Evolutionary conservation across 2,797 vertebrate species (phyloP).

Genomic region (Enteromius radiatus): DNA sequence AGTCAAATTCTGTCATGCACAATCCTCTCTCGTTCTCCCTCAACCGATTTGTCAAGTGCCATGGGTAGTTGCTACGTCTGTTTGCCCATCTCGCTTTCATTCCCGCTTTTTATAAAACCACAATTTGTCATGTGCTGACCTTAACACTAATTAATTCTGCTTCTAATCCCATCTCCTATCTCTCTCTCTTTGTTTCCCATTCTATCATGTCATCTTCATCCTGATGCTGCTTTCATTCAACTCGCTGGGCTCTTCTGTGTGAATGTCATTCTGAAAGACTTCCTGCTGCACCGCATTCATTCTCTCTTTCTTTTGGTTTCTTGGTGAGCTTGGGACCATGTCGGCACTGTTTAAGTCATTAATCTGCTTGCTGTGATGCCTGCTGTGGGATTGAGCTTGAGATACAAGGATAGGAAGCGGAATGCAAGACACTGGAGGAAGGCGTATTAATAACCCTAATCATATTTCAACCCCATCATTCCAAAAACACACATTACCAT

Average conservation of each 20-base stretch:
- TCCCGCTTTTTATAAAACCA: slow-evolving; percentile 56
- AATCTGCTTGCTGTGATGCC: slow-evolving; percentile 46
- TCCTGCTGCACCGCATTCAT: slow-evolving; percentile 46
- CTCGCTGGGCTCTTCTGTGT: slow-evolving; percentile 32
- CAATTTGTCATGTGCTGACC: slow-evolving; percentile 56
- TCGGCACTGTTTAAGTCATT: slow-evolving; percentile 62
- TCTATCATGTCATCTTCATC: slow-evolving; percentile 67
- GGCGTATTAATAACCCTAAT: slow-evolving; percentile 25
- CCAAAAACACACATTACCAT: slow-evolving; percentile 3
- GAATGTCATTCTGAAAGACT: slow-evolving; percentile 42
- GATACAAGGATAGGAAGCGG: slow-evolving; percentile 35
- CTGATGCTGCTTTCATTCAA: slow-evolving; percentile 51
- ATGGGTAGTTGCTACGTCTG: slow-evolving; percentile 40
- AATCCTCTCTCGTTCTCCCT: slow-evolving; percentile 51
- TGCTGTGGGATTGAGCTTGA: slow-evolving; percentile 37
- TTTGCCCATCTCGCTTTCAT: slow-evolving; percentile 25
- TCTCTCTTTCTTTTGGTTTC: slow-evolving; percentile 52
- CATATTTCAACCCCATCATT: slow-evolving; percentile 8
- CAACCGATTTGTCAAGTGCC: slow-evolving; percentile 29
- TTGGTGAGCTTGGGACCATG: slow-evolving; percentile 51
- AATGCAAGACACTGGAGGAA: slow-evolving; percentile 27
- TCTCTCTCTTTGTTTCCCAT: slow-evolving; percentile 52
- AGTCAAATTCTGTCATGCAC: slow-evolving; percentile 73
- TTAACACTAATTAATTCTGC: slow-evolving; percentile 42
- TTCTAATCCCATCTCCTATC: slow-evolving; percentile 57